These are phyloP conservation scores for Spilogale gracilis DNA, from an alignment of 2,113 vertebrate genomes.

Conservation along the genomic window DNA sequence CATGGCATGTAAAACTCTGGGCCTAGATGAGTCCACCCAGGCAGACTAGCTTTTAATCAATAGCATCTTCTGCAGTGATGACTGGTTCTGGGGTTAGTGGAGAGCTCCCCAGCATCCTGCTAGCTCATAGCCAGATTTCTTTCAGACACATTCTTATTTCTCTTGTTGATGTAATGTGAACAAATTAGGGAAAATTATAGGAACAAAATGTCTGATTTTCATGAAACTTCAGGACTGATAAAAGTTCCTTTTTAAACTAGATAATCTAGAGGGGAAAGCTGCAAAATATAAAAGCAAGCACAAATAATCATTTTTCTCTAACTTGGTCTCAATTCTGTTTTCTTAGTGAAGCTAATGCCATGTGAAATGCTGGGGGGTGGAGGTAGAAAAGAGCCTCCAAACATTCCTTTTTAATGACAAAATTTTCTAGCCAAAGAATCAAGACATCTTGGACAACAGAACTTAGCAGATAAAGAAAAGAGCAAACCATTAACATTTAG, in stretches of 20 bases:
- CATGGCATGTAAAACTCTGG: neutral
- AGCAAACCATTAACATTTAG: slow-evolving; percentile 23
- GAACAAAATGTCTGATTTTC: slow-evolving; percentile 19
- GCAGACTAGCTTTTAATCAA: neutral
- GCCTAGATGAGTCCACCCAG: neutral
- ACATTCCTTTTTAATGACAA: slow-evolving; percentile 31
- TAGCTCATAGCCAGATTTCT: neutral
- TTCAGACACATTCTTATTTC: neutral
- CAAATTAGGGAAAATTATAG: slow-evolving; percentile 15
- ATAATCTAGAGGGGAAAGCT: slow-evolving; percentile 15
- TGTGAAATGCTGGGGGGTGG: slow-evolving; percentile 50
- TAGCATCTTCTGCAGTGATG: neutral
- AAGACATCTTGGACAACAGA: slow-evolving; percentile 44
- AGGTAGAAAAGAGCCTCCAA: neutral
- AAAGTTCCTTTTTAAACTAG: slow-evolving; percentile 46
- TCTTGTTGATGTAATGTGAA: slow-evolving; percentile 3
- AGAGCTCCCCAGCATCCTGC: neutral
- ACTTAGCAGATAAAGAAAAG: slow-evolving; percentile 56
- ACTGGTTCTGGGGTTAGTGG: neutral
- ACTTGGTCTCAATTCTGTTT: slow-evolving; percentile 40
- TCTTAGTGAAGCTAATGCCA: slow-evolving; percentile 12
- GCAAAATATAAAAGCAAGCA: neutral
- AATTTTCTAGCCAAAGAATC: slow-evolving; percentile 53
- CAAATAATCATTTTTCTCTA: slow-evolving; percentile 8
- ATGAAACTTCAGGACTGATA: slow-evolving; percentile 17